A percentile compares a stretch with the other conserved stretches of the same genome.
These are phyloP conservation scores for Automeris io DNA, from an alignment of 2,888 invertebrate genomes.

Conservation along the genomic window DNA sequence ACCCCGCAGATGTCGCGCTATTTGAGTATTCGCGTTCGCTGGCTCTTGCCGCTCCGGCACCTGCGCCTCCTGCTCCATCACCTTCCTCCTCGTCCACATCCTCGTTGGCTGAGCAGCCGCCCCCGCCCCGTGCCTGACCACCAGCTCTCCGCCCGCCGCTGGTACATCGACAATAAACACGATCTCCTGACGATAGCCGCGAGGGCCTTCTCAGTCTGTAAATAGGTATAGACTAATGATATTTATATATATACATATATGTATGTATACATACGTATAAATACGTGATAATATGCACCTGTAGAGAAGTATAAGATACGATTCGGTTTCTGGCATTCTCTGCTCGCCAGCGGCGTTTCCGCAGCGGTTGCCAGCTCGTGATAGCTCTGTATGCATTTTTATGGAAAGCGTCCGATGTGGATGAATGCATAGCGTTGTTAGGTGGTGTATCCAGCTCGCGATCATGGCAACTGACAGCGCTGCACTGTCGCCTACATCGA, in stretches of 20 bases:
- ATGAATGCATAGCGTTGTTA: no score
- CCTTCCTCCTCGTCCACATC: conserved; percentile 80
- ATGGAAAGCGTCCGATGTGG: no score
- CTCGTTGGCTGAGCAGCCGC: conserved; percentile 77
- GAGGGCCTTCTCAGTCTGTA: conserved; percentile 58
- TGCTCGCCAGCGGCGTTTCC: no score
- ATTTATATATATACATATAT: conserved; percentile 55
- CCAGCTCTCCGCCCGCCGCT: conserved; percentile 74
- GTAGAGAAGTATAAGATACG: conserved; percentile 73
- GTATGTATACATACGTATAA: conserved; percentile 69
- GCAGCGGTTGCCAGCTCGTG: no score
- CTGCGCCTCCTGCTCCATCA: conserved; percentile 69
- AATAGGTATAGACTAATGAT: conserved; percentile 55
- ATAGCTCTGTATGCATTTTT: no score
- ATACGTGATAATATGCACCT: conserved; percentile 75
- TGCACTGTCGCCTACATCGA: no score
- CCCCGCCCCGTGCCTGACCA: conserved; percentile 73
- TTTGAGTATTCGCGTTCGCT: conserved; percentile 83
- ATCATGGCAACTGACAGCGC: no score
- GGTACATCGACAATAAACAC: conserved; percentile 72
- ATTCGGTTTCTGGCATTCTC: no score
- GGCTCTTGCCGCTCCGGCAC: conserved; percentile 54
- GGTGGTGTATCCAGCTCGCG: no score
- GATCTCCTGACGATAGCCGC: conserved; percentile 49
- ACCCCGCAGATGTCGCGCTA: conserved; percentile 80